phyloP scores from a whole-genome alignment of 2,797 vertebrate genomes.

The Sebastolobus altivelis region DNA sequence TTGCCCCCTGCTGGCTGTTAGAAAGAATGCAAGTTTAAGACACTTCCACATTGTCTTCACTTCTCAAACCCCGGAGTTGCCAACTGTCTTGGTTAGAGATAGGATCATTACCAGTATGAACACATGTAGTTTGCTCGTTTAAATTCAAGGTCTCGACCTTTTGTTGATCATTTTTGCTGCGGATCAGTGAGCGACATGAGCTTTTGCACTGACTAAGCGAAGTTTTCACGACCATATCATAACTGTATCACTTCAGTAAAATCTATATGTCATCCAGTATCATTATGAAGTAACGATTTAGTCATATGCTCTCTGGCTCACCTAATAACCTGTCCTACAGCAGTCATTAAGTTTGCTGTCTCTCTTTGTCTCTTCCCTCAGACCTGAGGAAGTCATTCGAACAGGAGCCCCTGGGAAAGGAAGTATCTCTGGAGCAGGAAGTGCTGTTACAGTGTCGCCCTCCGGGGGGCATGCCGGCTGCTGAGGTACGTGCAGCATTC shows the following conservation, averaged over 20 bases:
- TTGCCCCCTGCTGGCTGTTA: no score
- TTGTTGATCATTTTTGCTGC: not conserved
- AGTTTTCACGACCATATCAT: not conserved
- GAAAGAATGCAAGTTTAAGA: not conserved
- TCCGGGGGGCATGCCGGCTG: conserved; percentile 94
- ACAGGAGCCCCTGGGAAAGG: conserved; percentile 96
- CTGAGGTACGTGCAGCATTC: conserved; percentile 85
- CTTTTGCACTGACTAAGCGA: not conserved
- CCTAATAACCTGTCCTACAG: not conserved
- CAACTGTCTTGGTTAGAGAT: not conserved
- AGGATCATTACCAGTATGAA: not conserved
- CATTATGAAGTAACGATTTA: not conserved
- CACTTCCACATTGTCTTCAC: not conserved
- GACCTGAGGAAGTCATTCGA: conserved; percentile 97
- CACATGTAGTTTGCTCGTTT: not conserved
- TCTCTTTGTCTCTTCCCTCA: conserved; percentile 68
- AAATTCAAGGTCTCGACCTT: not conserved
- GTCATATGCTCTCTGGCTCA: not conserved
- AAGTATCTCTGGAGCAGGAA: conserved; percentile 96
- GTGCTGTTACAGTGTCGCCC: conserved; percentile 96
- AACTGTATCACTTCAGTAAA: not conserved
- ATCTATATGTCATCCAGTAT: not conserved
- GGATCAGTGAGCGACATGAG: not conserved
- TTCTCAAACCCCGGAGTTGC: no score
- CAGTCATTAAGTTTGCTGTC: conserved; percentile 8